Evolutionary conservation across 2,888 invertebrate species (phyloP), one percentile per base, ranked within the genome.

Genomic region (Serrognathus titanus): DNA sequence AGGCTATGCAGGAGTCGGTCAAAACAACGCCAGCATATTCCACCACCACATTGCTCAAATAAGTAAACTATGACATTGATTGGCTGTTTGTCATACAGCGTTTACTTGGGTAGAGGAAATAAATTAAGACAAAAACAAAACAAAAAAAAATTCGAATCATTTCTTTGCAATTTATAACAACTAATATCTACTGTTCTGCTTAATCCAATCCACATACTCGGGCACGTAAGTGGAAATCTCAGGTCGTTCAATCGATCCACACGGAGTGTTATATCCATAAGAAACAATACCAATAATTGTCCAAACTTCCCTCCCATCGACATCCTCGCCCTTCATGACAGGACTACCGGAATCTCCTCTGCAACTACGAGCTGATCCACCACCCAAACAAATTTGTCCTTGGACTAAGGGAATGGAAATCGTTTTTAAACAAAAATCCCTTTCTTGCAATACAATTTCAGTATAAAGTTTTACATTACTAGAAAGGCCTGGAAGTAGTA

Each of bases 261-360:
- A 89, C 1, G 83, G 75, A 51, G 73, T 73, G 8, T 51, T 41
- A n/a, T 48, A 51, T 0, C 89, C 89, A 54, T 85, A 87, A 16
- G 88, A 88, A 0, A 89, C 87, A 1, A 89, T 76, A 0, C 86
- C 89, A 3, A 85, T 79, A 0, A 80, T 68, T 51, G 83, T 82
- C 83, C 85, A 86, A 0, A 80, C 76, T 1, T 78, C 74, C 31
- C 77, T 78, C 47, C 67, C 76, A 1, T 70, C 66, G 62, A 77
- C 75, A 43, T 74, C 73, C 16, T 65, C 60, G 16, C 67, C 62
- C 45, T 40, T 79, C 88, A 90, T 88, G 2, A 90, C 74, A 0
- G 90, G 89, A 1, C 89, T 89, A 0, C 90, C 90, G 0, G 88
- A 88, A 65, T 90, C 90, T 0, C 90, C 90, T 10, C 78, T 80